These are phyloP conservation scores for Cervus canadensis DNA, from an alignment of 2,113 vertebrate species.

Conservation along the genomic window DNA sequence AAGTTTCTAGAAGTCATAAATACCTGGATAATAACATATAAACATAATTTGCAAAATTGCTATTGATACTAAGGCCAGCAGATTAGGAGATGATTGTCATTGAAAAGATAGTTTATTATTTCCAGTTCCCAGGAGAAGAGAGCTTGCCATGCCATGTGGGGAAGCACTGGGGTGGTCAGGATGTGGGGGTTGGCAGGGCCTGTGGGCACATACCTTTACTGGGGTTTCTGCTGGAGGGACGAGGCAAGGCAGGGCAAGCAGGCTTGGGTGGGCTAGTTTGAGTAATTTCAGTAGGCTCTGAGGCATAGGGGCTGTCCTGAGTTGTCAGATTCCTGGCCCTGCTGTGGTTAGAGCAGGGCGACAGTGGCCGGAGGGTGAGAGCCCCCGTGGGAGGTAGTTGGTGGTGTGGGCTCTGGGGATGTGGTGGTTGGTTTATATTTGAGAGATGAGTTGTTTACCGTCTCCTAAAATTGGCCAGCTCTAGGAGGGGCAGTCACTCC, in stretches of 20 bases:
- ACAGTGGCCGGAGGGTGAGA: neutral
- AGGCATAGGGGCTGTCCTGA: neutral
- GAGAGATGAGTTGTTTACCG: too few relatives aligned
- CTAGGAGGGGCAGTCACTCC: neutral
- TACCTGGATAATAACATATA: neutral
- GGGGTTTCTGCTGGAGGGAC: neutral
- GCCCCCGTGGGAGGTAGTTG: neutral
- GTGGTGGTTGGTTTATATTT: neutral
- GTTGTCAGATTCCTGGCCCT: neutral
- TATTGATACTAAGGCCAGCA: neutral
- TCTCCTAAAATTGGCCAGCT: neutral
- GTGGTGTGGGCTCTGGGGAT: neutral
- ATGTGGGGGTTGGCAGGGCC: too few relatives aligned
- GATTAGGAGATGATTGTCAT: neutral
- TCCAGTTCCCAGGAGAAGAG: neutral
- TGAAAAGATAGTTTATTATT: neutral
- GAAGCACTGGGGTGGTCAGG: neutral
- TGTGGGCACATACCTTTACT: neutral
- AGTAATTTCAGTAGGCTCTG: neutral
- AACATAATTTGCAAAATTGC: neutral
- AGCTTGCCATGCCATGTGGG: neutral
- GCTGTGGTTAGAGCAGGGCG: neutral
- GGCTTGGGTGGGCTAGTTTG: neutral
- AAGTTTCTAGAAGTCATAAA: neutral
- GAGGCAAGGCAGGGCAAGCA: neutral